Percentiles rank a stretch among this genome's conserved stretches.
Evolutionary conservation across 2,113 vertebrate genomes (phyloP).

Genomic region (Zingel zingel): DNA sequence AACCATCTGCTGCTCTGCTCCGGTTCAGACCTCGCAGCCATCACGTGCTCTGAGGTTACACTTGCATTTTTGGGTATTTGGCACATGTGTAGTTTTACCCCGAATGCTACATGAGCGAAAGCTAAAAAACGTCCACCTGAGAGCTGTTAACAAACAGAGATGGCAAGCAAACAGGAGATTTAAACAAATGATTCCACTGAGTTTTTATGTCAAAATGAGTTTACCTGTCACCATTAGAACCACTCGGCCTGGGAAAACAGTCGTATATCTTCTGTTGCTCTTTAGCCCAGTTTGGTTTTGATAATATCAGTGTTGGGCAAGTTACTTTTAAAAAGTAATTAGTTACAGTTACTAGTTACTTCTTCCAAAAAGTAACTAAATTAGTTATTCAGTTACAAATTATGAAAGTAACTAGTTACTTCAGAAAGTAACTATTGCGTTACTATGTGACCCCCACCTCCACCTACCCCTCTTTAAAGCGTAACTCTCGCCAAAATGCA

Average conservation of each 20-base stretch:
- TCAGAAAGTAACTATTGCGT: too few relatives aligned
- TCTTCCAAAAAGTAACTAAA: too few relatives aligned
- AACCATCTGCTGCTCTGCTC: constrained; percentile 9
- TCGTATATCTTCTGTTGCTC: not conserved
- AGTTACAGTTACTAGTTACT: too few relatives aligned
- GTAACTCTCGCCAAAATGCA: too few relatives aligned
- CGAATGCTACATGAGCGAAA: not conserved
- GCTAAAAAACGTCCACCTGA: not conserved
- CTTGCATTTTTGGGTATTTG: not conserved
- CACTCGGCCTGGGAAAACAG: not conserved
- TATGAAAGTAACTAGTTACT: too few relatives aligned
- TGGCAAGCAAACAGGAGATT: not conserved
- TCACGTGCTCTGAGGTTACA: constrained; percentile 33
- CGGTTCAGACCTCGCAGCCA: not conserved
- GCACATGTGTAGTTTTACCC: not conserved
- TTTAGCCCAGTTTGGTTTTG: not conserved
- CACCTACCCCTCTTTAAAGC: too few relatives aligned
- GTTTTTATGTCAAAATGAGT: not conserved
- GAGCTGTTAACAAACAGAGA: not conserved
- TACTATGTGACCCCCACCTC: too few relatives aligned
- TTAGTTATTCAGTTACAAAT: too few relatives aligned
- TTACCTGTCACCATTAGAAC: not conserved
- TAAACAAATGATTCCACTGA: not conserved
- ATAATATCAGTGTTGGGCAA: too few relatives aligned
- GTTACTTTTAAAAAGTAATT: too few relatives aligned